These are phyloP conservation scores for Dysdera silvatica DNA, from an alignment of 1,140 invertebrate genomes.

Conservation along the genomic window DNA sequence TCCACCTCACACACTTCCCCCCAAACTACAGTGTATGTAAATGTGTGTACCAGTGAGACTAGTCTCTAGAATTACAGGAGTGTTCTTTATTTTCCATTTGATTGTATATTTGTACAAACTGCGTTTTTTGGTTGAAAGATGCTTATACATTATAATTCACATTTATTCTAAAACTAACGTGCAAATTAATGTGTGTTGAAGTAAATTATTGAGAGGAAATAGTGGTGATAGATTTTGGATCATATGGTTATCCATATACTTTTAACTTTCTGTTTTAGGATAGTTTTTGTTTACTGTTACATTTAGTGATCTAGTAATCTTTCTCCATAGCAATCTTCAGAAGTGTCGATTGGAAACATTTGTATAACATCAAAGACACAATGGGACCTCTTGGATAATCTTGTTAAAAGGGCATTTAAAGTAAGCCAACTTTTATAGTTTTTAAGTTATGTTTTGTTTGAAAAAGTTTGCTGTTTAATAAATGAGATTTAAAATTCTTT, in stretches of 20 bases:
- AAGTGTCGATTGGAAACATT: slow-evolving; percentile 70
- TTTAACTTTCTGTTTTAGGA: neutral
- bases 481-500: neutral
- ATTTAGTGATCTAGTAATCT: neutral
- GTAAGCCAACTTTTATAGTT: slow-evolving; percentile 37
- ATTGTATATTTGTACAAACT: too few species aligned
- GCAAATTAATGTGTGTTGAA: too few species aligned
- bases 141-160: too few species aligned
- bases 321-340: slow-evolving; percentile 32
- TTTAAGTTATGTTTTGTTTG: neutral
- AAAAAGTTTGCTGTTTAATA: neutral
- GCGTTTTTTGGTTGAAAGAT: too few species aligned
- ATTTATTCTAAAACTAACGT: too few species aligned
- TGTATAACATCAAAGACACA: slow-evolving; percentile 85
- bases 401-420: slow-evolving; percentile 83
- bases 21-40: too few species aligned
- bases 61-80: too few species aligned
- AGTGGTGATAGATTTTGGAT: too few species aligned
- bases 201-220: too few species aligned
- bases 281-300: neutral
- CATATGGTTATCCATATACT: neutral
- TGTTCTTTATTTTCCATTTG: too few species aligned
- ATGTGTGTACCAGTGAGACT: too few species aligned
- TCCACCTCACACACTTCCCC: too few species aligned
- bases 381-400: slow-evolving; percentile 88